Base-by-base conservation (phyloP, 35 echinoderm and acorn worm genomes). In the Ophioderma brevispina region DNA sequence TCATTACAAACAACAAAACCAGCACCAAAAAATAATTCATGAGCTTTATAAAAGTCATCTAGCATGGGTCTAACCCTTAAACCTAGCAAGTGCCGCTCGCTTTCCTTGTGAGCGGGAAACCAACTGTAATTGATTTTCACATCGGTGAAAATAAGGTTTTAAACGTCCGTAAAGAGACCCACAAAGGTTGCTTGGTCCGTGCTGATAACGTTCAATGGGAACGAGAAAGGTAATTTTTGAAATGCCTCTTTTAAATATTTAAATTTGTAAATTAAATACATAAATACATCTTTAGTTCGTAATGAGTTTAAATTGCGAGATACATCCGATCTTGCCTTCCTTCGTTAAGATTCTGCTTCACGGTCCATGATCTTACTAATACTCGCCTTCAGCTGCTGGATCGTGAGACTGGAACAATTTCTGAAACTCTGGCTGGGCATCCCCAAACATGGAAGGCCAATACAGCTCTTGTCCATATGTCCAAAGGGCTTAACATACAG, bases 191-290 rank as follows among this genome's bases (percentile, higher is more conserved):
- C 80, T 82, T 18, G 80, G 80, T 23, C 10, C n/a, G 11, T n/a
- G n/a, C 28, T 82, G 80, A 40, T 82, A n/a, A 41, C 37, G 37
- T 82, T 82, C n/a, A 13, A 43, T 82, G 80, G 80, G 42, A 82
- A 82, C 21, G 42, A 25, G n/a, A 82, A 82, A 35, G 80, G 42
- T 5, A 82, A 28, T 23, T 40, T n/a, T 31, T 13, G 42, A 13
- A 23, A 41, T 40, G 23, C 42, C n/a, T 19, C 5, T 19, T 33
- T 19, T 35, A 80, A 80, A 80, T 3, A 33, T 36, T n/a, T n/a
- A n/a, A n/a, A 32, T 2, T 35, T 19, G 33, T 36, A 80, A 36
- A 80, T 35, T 35, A 80, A 80, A 6, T 19, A 80, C 38, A 80
- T 80, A 30, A 35, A 82, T 82, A 28, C 42, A 31, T 42, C 36